Percentiles rank a stretch among this genome's conserved stretches.
Conservation (phyloP, 2,113 vertebrate species). For the Scomber colias region DNA sequence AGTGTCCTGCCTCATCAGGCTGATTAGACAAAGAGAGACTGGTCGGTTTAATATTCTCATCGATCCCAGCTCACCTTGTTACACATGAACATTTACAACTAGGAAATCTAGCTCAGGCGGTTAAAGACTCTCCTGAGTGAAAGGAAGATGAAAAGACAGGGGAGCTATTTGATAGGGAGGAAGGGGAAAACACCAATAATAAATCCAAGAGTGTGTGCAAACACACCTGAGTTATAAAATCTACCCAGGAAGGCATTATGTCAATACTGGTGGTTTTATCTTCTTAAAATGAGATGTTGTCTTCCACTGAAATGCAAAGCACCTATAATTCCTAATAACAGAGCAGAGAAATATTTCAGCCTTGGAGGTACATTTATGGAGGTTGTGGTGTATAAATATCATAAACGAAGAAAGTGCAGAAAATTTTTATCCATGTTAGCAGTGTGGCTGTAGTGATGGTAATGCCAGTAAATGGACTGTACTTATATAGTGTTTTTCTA, state of each 20-base stretch:
- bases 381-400: background rate
- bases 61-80: conserved; percentile 55
- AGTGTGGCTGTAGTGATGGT: background rate
- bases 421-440: background rate
- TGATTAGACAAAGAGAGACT: conserved; percentile 40
- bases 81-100: conserved; percentile 66
- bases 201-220: conserved; percentile 49
- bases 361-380: background rate
- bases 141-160: conserved; percentile 30
- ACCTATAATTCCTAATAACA: background rate
- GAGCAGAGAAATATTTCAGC: background rate
- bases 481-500: too few species aligned
- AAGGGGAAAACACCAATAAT: conserved; percentile 28
- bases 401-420: background rate
- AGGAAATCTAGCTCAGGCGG: conserved; percentile 47
- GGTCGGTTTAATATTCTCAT: conserved; percentile 55
- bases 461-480: too few species aligned
- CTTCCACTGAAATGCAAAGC: background rate
- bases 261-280: conserved; percentile 1
- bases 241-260: background rate
- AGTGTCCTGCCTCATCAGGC: conserved; percentile 50
- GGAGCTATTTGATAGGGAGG: conserved; percentile 5
- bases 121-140: conserved; percentile 57
- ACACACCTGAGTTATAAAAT: conserved; percentile 39
- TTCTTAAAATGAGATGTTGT: conserved; percentile 21